Evolutionary conservation across 1,140 invertebrate genomes (phyloP), one percentile per base, ranked within the genome.

Genomic region (Drosophila willistoni): DNA sequence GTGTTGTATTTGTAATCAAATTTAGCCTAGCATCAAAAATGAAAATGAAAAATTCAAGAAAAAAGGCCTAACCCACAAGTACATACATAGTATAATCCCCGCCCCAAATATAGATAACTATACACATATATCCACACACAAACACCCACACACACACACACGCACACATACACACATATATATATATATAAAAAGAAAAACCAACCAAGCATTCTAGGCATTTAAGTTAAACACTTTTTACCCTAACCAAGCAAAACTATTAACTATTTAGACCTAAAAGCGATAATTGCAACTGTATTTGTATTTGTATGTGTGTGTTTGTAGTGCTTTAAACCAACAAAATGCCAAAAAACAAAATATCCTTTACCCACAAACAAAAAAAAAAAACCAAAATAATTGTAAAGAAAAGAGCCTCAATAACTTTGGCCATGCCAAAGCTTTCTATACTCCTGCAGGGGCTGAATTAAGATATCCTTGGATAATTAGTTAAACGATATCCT

Each of bases 21-120:
- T 80, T 83, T 72, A 82, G 76, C 77, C 78, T 79, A 79, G 69
- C 77, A 87, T 79, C 67, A 73, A 86, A 86, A 83, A 69, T 57
- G 75, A 77, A 77, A 71, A 36, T 79, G 68, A 57, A 68, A 67
- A 70, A 36, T 36, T 36, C 7, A 65, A 65, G 39, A 33, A 4
- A 60, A 67, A 61, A 64, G 57, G 63, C 64, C 73, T 70, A 77
- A 29, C 6, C 61, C 72, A 22, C 29, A 64, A 64, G 34, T 57
- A 68, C 39, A 51, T 57, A 68, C 33, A 51, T 54, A 39, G 36
- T 13, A 41, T 17, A 64, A 44, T 25, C 34, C 41, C 17, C 25
- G 25, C 33, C 54, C 10, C 42, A 56, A 61, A 36, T 17, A 25
- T 51, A 42, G 12, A 5, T 47, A 47, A 19, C 44, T 59, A 64